These are phyloP conservation scores for Alitta virens DNA, from an alignment of 2,888 invertebrate species.

Conservation along the genomic window DNA sequence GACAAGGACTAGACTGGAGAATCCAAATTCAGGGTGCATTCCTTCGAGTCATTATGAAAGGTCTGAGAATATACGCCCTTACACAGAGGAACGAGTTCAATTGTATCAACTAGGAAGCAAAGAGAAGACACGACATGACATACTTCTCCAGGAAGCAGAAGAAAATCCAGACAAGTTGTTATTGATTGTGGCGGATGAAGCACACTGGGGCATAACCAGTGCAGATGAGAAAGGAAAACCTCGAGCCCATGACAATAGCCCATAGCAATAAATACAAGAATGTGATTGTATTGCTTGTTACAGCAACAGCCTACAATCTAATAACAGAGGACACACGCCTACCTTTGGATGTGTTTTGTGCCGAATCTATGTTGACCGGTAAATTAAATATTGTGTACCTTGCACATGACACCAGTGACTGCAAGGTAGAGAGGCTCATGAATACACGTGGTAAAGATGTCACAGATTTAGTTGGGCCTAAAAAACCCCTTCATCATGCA, in stretches of 20 bases:
- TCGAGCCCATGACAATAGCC: not conserved
- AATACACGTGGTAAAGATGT: not conserved
- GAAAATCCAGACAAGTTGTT: slow-evolving; percentile 2
- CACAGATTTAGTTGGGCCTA: not conserved
- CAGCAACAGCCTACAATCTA: slow-evolving; percentile 18
- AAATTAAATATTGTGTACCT: not conserved
- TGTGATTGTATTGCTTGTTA: slow-evolving; percentile 11
- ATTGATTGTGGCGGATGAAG: slow-evolving; percentile 10
- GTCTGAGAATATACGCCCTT: not conserved
- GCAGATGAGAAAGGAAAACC: not conserved
- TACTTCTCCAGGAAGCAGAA: not conserved
- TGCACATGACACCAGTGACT: not conserved
- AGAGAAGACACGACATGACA: not conserved
- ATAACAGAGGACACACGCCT: slow-evolving; percentile 5
- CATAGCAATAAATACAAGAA: slow-evolving; percentile 6
- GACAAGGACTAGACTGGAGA: slow-evolving; percentile 3
- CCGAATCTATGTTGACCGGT: not conserved
- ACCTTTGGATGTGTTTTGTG: not conserved
- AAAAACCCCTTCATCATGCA: not conserved
- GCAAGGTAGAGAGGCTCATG: not conserved
- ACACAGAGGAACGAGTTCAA: not conserved
- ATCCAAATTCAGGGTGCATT: slow-evolving; percentile 10
- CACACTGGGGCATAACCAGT: slow-evolving; percentile 9
- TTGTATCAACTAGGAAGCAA: not conserved
- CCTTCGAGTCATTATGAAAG: not conserved